Percentiles rank a stretch among this genome's conserved stretches.
These are phyloP conservation scores for Platalea minor DNA, from an alignment of 2,797 vertebrate genomes.

Conservation along the genomic window DNA sequence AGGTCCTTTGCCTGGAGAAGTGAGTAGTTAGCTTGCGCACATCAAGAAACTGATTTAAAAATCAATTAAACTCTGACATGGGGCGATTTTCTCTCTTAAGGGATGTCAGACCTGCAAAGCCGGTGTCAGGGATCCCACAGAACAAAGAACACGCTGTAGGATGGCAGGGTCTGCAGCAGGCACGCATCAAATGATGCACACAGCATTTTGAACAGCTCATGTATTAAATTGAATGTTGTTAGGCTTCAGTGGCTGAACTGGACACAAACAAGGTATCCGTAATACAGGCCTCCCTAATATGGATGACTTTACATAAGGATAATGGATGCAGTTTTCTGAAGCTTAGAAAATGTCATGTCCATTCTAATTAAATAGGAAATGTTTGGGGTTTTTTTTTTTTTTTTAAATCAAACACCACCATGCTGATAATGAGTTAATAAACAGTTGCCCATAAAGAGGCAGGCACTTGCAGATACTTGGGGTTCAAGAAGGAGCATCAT, in stretches of 20 bases:
- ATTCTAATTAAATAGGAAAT: neutral
- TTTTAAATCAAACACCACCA: neutral
- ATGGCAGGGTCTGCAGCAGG: neutral
- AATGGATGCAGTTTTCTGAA: neutral
- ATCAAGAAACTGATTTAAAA: conserved; percentile 35
- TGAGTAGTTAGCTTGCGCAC: neutral
- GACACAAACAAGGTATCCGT: neutral
- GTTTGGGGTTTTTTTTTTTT: neutral
- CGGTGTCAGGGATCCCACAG: neutral
- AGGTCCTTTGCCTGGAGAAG: neutral
- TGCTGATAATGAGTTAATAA: neutral
- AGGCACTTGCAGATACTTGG: neutral
- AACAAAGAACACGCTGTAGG: neutral
- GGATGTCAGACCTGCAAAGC: neutral
- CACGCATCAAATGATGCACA: neutral
- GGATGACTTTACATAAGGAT: neutral
- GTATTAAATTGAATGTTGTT: neutral
- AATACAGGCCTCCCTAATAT: neutral
- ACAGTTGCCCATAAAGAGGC: neutral
- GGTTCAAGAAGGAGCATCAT: neutral
- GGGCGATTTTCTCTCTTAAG: conserved; percentile 2
- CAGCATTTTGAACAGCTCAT: neutral
- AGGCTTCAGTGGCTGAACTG: neutral
- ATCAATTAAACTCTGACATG: conserved; percentile 21
- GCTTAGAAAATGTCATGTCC: neutral